phyloP scores from a whole-genome alignment of 2,888 invertebrate genomes.

The Caenorhabditis panamensis region DNA sequence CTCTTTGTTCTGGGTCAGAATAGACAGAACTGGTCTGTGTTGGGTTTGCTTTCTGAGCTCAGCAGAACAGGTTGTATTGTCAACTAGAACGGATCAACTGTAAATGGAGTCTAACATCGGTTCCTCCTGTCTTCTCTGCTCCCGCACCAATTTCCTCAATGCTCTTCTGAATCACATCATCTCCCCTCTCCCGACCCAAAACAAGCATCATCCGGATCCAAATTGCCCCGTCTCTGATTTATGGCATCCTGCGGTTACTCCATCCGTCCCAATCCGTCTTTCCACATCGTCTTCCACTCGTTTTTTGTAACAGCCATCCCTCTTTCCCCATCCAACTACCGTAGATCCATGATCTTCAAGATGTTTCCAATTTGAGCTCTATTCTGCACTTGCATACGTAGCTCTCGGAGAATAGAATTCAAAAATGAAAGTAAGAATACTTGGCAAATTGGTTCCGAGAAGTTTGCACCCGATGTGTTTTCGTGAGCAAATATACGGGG shows the following conservation, averaged over 20 bases:
- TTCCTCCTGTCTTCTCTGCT: too few species aligned
- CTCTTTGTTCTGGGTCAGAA: too few species aligned
- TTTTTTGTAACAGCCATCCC: conserved; percentile 4
- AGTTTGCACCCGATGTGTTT: conserved; percentile 2
- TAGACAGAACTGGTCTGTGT: too few species aligned
- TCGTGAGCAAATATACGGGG: background rate
- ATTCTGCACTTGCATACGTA: background rate
- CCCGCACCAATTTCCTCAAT: background rate
- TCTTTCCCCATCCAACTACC: background rate
- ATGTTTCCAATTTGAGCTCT: background rate
- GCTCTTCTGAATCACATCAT: background rate
- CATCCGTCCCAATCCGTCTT: conserved; percentile 17
- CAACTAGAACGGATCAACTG: too few species aligned
- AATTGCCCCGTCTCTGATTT: conserved; percentile 46
- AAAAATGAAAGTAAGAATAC: background rate
- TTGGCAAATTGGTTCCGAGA: conserved; percentile 2
- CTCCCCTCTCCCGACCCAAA: conserved; percentile 1
- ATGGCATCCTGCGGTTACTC: conserved; percentile 33
- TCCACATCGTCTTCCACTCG: background rate
- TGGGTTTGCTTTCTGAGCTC: too few species aligned
- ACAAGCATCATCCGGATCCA: conserved; percentile 47
- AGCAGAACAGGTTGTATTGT: too few species aligned
- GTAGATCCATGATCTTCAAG: conserved; percentile 4
- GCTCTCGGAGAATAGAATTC: background rate
- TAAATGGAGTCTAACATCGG: too few species aligned